Conservation (phyloP, 2,113 vertebrate genomes). For the Hydrolagus affinis region DNA sequence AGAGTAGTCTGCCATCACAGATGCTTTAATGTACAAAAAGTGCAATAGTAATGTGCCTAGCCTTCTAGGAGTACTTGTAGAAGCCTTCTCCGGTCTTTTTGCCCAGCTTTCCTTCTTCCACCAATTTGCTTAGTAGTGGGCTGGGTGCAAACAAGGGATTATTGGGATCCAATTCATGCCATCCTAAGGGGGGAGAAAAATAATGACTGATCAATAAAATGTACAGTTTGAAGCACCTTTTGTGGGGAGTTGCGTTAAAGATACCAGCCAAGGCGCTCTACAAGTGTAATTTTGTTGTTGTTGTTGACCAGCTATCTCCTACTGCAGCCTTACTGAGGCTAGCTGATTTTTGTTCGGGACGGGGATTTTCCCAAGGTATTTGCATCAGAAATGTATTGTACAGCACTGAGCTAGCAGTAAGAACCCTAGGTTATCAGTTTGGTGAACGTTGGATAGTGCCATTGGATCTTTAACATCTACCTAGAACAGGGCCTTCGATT, state of each 20-base stretch:
- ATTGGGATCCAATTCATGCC: constrained; percentile 62
- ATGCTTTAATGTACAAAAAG: not conserved
- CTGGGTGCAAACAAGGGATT: constrained; percentile 74
- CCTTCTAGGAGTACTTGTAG: constrained; percentile 68
- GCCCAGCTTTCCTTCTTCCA: constrained; percentile 80
- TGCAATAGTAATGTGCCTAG: not conserved
- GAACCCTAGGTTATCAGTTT: too few species aligned
- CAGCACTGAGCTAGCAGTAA: too few species aligned
- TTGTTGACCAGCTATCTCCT: too few species aligned
- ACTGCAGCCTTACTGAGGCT: too few species aligned
- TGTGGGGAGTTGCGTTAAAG: not conserved
- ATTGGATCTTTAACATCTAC: too few species aligned
- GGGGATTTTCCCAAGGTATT: too few species aligned
- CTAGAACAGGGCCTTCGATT: too few species aligned
- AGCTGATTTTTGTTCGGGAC: too few species aligned
- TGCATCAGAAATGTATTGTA: too few species aligned
- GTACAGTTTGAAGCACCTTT: not conserved
- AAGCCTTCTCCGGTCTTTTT: constrained; percentile 90
- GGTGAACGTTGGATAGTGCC: too few species aligned
- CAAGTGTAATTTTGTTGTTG: too few species aligned
- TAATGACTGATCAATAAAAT: not conserved
- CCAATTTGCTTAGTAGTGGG: constrained; percentile 70
- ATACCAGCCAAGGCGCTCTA: too few species aligned
- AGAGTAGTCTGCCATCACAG: not conserved
- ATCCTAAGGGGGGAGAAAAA: constrained; percentile 55